phyloP scores from a whole-genome alignment of 2,888 invertebrate species.

The Catotricha subobsoleta region DNA sequence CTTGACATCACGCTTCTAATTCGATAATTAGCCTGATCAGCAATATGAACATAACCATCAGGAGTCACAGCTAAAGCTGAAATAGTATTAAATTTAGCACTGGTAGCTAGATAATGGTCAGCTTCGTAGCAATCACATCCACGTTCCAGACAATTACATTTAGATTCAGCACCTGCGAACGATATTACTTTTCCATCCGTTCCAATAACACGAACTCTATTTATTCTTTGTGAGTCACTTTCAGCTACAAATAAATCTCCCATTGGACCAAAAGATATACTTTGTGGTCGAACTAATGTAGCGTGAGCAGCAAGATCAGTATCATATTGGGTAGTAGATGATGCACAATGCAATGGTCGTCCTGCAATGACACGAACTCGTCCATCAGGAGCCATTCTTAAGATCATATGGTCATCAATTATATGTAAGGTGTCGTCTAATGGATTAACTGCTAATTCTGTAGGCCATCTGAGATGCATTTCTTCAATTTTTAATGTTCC shows the following conservation, averaged over 20 bases:
- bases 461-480: conserved; percentile 90
- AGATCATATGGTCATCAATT: conserved; percentile 88
- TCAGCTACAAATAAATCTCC: conserved; percentile 90
- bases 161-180: conserved; percentile 88
- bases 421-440: conserved; percentile 88
- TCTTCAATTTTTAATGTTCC: conserved; percentile 82
- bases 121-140: conserved; percentile 87
- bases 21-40: conserved; percentile 83
- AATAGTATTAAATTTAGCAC: conserved; percentile 86
- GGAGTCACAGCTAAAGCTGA: conserved; percentile 85
- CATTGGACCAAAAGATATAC: conserved; percentile 81
- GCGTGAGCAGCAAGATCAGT: conserved; percentile 80
- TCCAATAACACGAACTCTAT: conserved; percentile 74
- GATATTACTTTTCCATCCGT: conserved; percentile 84
- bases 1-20: conserved; percentile 77
- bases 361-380: conserved; percentile 86
- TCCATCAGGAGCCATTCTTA: conserved; percentile 80
- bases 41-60: conserved; percentile 85
- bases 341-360: conserved; percentile 79
- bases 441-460: conserved; percentile 84
- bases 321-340: conserved; percentile 60
- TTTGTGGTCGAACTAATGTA: conserved; percentile 81
- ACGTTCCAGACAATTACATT: conserved; percentile 80
- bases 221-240: conserved; percentile 86
- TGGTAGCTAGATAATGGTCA: conserved; percentile 78